A percentile compares a stretch with the other conserved stretches of the same genome.
Conservation (phyloP, 2,113 vertebrate genomes). For the Petromus typicus region DNA sequence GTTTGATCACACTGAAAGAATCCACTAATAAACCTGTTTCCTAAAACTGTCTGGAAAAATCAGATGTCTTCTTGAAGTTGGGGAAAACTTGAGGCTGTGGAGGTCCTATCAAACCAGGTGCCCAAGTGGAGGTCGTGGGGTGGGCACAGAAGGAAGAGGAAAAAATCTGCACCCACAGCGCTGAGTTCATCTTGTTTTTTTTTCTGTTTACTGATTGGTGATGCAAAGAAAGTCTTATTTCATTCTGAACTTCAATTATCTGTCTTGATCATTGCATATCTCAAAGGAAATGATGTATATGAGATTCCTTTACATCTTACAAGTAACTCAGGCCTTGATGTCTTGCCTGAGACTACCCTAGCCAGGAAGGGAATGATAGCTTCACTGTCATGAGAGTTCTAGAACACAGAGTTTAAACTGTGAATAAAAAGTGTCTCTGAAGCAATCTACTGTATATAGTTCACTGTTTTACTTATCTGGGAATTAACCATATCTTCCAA, state of each 20-base stretch:
- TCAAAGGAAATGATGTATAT: not conserved
- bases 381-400: not conserved
- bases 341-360: not conserved
- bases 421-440: not conserved
- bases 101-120: not conserved
- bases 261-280: not conserved
- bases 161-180: not conserved
- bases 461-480: not conserved
- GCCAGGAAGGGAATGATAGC: not conserved
- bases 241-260: not conserved
- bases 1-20: not conserved
- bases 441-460: not conserved
- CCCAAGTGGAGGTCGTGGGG: not conserved
- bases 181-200: not conserved
- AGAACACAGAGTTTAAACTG: not conserved
- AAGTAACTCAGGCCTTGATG: not conserved
- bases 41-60: not conserved
- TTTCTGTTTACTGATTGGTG: not conserved
- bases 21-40: not conserved
- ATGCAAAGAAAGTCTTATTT: not conserved
- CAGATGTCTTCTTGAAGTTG: not conserved
- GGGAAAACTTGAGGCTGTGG: not conserved
- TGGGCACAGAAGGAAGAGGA: not conserved
- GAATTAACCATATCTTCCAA: not conserved
- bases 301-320: not conserved